These are phyloP conservation scores for Sycophila sp. DNA, from an alignment of 1,140 invertebrate species.

Conservation along the genomic window DNA sequence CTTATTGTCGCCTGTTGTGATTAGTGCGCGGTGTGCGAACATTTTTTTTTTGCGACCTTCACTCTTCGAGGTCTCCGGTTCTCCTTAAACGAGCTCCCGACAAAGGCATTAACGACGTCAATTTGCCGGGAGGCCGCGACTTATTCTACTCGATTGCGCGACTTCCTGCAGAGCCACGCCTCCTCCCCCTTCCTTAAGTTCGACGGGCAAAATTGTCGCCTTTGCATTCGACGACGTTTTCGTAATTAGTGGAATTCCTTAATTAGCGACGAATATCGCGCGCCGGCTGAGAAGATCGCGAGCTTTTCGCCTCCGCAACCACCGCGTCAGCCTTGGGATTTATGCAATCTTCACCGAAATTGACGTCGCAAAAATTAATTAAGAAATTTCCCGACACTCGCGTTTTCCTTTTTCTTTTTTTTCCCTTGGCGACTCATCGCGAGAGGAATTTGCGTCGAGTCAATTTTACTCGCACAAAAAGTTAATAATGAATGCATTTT, in stretches of 20 bases:
- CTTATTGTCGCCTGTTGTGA: not conserved
- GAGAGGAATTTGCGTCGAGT: constrained; percentile 1
- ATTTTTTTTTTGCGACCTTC: not conserved
- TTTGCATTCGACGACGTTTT: constrained; percentile 35
- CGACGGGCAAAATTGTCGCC: constrained; percentile 10
- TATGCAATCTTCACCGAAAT: too few relatives aligned
- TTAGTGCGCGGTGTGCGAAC: not conserved
- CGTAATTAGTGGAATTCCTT: constrained; percentile 34
- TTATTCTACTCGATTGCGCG: constrained; percentile 18
- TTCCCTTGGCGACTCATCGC: not conserved
- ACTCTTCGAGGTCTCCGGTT: too few relatives aligned
- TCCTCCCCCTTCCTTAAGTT: too few relatives aligned
- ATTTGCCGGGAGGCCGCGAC: constrained; percentile 38
- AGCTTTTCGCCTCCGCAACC: not conserved
- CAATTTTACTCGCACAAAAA: too few relatives aligned
- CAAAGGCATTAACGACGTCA: constrained; percentile 46
- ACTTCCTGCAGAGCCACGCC: too few relatives aligned
- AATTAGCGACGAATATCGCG: constrained; percentile 25
- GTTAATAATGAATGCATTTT: too few relatives aligned
- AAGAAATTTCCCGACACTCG: too few relatives aligned
- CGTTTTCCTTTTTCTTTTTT: not conserved
- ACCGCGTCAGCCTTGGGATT: too few relatives aligned
- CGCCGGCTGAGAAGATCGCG: not conserved
- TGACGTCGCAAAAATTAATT: too few relatives aligned
- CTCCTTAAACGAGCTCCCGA: too few relatives aligned